Evolutionary conservation across 2,888 invertebrate species (phyloP), one percentile per base, ranked within the genome.

Genomic region (Hesperia comma): DNA sequence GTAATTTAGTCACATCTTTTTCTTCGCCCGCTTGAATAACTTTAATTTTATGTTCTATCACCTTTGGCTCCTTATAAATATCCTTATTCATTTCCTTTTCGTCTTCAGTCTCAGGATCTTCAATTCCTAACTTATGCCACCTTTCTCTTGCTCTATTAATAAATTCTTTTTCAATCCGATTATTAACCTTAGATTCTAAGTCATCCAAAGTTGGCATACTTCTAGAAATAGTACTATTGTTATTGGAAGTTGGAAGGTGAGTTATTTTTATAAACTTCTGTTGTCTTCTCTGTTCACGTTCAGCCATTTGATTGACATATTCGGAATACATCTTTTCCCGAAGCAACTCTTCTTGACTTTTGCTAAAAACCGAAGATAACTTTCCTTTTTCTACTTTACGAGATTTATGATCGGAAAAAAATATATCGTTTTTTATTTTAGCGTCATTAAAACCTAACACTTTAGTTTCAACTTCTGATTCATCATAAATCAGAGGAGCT

Each of bases 281-380:
- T 69, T 96, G 94, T 74, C 96, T 96, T 54, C 97, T 93, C 78
- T 97, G 95, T 76, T 96, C 95, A 12, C 97, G 93, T 81, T 96
- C 96, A 6, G 95, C 95, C 77, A 97, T 95, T 86, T 97, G 96
- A 78, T 93, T 93, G 80, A 97, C 94, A 88, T 97, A 97, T 83
- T 97, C 97, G 75, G 96, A 94, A 86, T 96, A 97, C 97, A 97
- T 97, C 85, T 95, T 95, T 73, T 96, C 95, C 7, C 97, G 94
- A 75, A 96, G 94, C 51, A 94, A 91, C 83, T 97, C 96, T 70
- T 94, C 94, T 82, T 97, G 96, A 57, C 95, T 95, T 8, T 95
- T 94, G 10, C 93, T 93, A 49, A 95, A 89, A 68, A 84, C 74
- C 53, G 86, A 83, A 21, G 84, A 83, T 21, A 88, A 69, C 74